Percentiles rank a stretch among this genome's conserved stretches.
Evolutionary conservation across 2,888 invertebrate species (phyloP).

Genomic region (Agrochola lota): DNA sequence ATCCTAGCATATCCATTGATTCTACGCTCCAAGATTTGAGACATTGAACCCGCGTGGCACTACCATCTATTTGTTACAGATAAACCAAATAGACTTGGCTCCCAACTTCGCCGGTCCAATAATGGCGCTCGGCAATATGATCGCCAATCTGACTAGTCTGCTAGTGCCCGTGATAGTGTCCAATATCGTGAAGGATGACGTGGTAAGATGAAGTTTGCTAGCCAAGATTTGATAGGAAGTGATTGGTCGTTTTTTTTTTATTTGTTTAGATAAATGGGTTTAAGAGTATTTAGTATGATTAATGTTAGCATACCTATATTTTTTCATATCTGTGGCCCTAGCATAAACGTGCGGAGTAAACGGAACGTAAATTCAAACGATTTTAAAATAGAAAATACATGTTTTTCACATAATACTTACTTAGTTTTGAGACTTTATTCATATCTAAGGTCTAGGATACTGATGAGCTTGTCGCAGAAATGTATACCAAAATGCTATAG

Average conservation of each 20-base stretch:
- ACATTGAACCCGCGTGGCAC: neutral
- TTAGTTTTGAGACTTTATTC: too few relatives aligned
- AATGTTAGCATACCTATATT: neutral
- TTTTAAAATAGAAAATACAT: neutral
- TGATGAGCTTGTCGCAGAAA: neutral
- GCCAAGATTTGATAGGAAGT: neutral
- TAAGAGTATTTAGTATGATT: neutral
- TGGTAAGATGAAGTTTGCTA: slow-evolving; percentile 66
- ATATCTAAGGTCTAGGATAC: neutral
- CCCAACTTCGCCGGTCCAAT: slow-evolving; percentile 95
- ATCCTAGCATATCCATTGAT: neutral
- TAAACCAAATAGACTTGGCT: slow-evolving; percentile 95
- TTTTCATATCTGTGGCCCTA: neutral
- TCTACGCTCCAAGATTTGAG: slow-evolving; percentile 1
- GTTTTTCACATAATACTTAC: neutral
- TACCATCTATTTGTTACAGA: slow-evolving; percentile 79
- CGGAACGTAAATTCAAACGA: neutral
- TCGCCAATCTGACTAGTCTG: slow-evolving; percentile 93
- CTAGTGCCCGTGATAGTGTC: slow-evolving; percentile 93
- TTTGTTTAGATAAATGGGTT: neutral
- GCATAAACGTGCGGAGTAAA: neutral
- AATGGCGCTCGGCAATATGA: slow-evolving; percentile 95
- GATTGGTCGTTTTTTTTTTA: too few relatives aligned
- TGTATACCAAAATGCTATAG: neutral
- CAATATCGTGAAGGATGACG: slow-evolving; percentile 90